Base-by-base conservation (phyloP, 2,888 invertebrate species). In the Aplocera efformata region DNA sequence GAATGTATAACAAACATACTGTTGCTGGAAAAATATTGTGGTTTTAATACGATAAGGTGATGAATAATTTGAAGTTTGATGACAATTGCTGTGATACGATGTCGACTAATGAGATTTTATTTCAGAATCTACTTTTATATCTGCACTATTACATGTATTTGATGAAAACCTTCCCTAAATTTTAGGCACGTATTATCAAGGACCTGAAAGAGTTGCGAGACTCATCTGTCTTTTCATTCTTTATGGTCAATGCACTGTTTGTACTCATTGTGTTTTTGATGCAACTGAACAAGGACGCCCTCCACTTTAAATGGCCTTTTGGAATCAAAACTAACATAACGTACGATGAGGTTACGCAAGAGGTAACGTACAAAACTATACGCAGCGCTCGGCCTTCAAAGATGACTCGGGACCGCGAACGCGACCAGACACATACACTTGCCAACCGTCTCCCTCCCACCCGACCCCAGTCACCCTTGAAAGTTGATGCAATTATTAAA, bases 211-310 rank as follows among this genome's bases (percentile, higher is more conserved):
- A 97, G 79, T 91, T 99, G 68, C 92, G 98, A 76, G 97, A 98
- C 90, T 94, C 96, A 68, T 96, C 96, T 58, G 97, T 97, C 53
- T 98, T 98, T 89, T 96, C 94, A 63, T 98, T 99, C 92, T 96
- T 98, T 91, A 99, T 99, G 98, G 88, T 97, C 85, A 99, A 99
- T 90, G 97, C 98, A 62, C 93, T 99, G 69, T 99, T 99, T 93
- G 98, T 99, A 70, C 93, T 99, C 80, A 97, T 98, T 89, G 98
- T 99, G 65, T 97, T 99, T 90, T 94, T 99, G 83, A 94, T 99
- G 78, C 99, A 99, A 90, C 91, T 98, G 88, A 98, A 98, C 91
- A 98, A 98, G 92, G 98, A 98, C 86, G 93, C 94, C 77, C 91
- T 98, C 67, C 97, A 98, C 89, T 91, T 98, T 79, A 96, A 97